Evolutionary conservation across 1,140 invertebrate species (phyloP), one percentile per base, ranked within the genome.

Genomic region (Saxidomus purpurata): DNA sequence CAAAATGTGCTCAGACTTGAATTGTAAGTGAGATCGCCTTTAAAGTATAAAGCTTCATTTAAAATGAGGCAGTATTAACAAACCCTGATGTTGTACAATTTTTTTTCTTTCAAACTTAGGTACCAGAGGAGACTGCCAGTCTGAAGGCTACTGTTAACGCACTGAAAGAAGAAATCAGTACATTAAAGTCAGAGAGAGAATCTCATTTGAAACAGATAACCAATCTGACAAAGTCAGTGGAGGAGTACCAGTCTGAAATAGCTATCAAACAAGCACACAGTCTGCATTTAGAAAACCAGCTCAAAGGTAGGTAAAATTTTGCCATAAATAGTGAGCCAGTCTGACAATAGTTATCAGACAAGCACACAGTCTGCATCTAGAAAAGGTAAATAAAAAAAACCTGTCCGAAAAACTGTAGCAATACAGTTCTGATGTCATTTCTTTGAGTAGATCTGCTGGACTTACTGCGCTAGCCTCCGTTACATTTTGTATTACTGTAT

Each of bases 131-230:
- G 47, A 55, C 52, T 13, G 15, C 84, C 19, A 59, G 25, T 28
- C 31, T 87, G 77, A 88, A 81, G 28, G 25, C 79, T 8, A 69
- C 36, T 28, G 63, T 88, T 31, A 19, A 40, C 22, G 59, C 89
- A 31, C 43, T 93, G 61, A 67, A 92, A 84, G 88, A 82, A 38
- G 89, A 89, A 40, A 55, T 93, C 69, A 52, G 52, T 31, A 79
- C 83, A n/a, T 59, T 94, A 1, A 90, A 91, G 59, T 84, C 43
- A 9, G 87, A 91, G 40, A 85, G 84, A 43, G 89, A 87, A 47
- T 55, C 80, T 13, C 82, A 92, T 61, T 49, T 90, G n/a, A 55
- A 84, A 52, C 89, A 89, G 82, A 85, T 91, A 25, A 40, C 40
- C 9, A 63, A n/a, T 63, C 59, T 90, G 22, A 82, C 63, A 43